Evolutionary conservation across 2,113 vertebrate species (phyloP), one percentile per base, ranked within the genome.

Genomic region (Macaca mulatta): DNA sequence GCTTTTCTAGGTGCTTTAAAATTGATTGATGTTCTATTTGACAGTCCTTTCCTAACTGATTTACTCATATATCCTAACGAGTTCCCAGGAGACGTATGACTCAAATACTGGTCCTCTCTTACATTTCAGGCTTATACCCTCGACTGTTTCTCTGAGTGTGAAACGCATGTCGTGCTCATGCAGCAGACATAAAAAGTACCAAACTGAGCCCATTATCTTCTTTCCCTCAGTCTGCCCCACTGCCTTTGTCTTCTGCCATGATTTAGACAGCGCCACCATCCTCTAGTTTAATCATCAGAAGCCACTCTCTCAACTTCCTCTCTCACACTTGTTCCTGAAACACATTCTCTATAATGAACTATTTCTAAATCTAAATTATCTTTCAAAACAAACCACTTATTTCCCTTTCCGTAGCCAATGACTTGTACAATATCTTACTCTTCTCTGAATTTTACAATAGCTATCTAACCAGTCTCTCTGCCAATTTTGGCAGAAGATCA

Each of bases 21-120:
- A 85, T 92, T 93, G 82, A 92, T 40, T 80, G 70, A 82, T 94
- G 32, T 55, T 69, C 59, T 93, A 8, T 70, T 89, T 74, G 83
- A 92, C 25, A 82, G 16, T 82, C 55, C 10, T 89, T 97, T 96
- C 61, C 59, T 97, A 89, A 94, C 38, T 91, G 45, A 93, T 89
- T 98, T 95, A 91, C 79, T 97, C 67, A 48, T 32, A 61, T 67
- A 89, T 93, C 22, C 40, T 74, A 92, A 89, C 79, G 43, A 55
- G 22, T 83, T 89, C 86, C 59, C 45, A 89, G 86, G 57, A 85
- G 92, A 92, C n/a, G 12, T 59, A 72, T 82, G 81, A 85, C 67
- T 90, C 92, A 89, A 85, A 85, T 8, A 9, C 50, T 61, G 55
- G 45, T 35, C 69, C 6, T 17, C 67, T 83, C 93, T 90, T 85